Evolutionary conservation across 2,888 invertebrate genomes (phyloP).

Genomic region (Lithophane socia): DNA sequence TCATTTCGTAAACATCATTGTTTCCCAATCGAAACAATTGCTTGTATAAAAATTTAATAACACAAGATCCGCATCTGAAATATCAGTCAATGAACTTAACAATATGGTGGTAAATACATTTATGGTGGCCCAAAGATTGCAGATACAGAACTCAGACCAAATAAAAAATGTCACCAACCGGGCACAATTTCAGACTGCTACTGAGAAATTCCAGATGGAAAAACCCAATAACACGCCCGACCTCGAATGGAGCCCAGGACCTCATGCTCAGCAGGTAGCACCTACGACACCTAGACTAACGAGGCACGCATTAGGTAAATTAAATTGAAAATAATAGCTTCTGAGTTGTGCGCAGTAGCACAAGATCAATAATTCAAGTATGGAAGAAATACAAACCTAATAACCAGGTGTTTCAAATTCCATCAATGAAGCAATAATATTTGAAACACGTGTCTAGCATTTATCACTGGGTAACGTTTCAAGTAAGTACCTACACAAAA

Average conservation of each 20-base stretch:
- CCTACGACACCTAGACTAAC: not conserved
- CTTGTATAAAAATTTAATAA: conserved; percentile 49
- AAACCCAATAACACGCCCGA: not conserved
- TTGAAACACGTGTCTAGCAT: conserved; percentile 36
- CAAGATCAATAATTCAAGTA: not conserved
- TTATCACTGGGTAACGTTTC: conserved; percentile 12
- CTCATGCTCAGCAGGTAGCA: not conserved
- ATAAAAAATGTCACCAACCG: not conserved
- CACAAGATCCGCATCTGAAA: conserved; percentile 32
- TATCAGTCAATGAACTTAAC: conserved; percentile 50
- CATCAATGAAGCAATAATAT: conserved; percentile 27
- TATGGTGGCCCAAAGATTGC: conserved; percentile 34
- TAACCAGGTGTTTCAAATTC: conserved; percentile 27
- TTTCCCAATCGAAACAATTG: conserved; percentile 62
- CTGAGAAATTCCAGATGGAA: not conserved
- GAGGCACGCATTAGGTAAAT: too few species aligned
- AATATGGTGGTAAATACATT: not conserved
- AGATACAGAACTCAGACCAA: conserved; percentile 29
- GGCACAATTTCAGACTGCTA: not conserved
- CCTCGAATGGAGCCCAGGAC: not conserved
- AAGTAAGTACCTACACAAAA: not conserved
- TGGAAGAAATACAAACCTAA: conserved; percentile 1
- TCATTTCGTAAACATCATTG: conserved; percentile 65
- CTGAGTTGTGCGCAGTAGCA: not conserved
- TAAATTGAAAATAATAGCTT: not conserved